phyloP scores from a whole-genome alignment of 2,888 invertebrate genomes.

The Tinea trinotella region DNA sequence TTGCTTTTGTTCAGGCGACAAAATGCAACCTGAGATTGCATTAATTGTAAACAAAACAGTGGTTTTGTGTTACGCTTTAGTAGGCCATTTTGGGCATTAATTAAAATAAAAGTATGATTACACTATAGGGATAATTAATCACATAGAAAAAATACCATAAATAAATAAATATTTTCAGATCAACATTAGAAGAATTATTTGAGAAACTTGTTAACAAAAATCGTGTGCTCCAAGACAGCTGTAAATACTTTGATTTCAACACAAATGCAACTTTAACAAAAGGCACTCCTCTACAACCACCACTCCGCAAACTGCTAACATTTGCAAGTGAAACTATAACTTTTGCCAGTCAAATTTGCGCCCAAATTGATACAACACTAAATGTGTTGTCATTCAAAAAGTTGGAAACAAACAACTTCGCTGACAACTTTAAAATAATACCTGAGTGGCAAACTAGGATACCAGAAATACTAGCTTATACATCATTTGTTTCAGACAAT shows the following conservation, averaged over 20 bases:
- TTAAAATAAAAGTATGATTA: no score
- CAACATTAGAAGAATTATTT: slow-evolving; percentile 44
- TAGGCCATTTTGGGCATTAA: no score
- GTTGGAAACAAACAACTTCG: slow-evolving; percentile 37
- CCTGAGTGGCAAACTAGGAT: slow-evolving; percentile 40
- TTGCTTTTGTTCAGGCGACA: no score
- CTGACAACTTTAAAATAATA: slow-evolving; percentile 45
- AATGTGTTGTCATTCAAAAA: slow-evolving; percentile 39
- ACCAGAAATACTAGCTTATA: slow-evolving; percentile 50
- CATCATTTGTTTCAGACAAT: slow-evolving; percentile 54
- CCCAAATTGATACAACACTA: slow-evolving; percentile 48
- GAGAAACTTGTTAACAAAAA: slow-evolving; percentile 47
- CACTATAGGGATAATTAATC: no score
- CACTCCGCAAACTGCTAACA: slow-evolving; percentile 42
- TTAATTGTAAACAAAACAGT: no score
- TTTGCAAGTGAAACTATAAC: slow-evolving; percentile 49
- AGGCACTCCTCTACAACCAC: slow-evolving; percentile 52
- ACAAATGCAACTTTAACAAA: slow-evolving; percentile 34
- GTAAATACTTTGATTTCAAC: slow-evolving; percentile 38
- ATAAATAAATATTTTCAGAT: no score
- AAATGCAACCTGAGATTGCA: no score
- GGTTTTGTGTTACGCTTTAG: no score
- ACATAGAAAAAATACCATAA: no score
- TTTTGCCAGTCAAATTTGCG: slow-evolving; percentile 47
- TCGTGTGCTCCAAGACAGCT: slow-evolving; percentile 39